phyloP scores from a whole-genome alignment of 1,140 invertebrate species.

The Lutraria rhynchaena region DNA sequence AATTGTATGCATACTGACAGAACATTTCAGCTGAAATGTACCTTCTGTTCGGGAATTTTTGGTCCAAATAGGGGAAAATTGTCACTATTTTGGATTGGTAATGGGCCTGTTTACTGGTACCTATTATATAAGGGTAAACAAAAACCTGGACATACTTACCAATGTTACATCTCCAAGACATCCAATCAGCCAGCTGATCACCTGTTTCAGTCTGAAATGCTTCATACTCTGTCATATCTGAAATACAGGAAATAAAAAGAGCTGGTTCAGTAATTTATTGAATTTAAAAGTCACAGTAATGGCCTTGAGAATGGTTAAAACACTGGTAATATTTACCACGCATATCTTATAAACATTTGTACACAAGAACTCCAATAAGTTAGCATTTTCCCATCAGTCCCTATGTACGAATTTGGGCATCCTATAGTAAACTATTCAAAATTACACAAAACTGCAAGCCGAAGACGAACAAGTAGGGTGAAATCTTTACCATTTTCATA shows the following conservation, averaged over 20 bases:
- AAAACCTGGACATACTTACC: slow-evolving; percentile 42
- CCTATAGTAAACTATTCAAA: background rate
- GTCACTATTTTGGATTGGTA: no score
- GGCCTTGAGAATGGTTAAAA: no score
- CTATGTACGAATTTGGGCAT: no score
- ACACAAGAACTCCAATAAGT: no score
- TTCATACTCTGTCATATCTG: slow-evolving; percentile 48
- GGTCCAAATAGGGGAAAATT: no score
- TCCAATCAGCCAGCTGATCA: slow-evolving; percentile 63
- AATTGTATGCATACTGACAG: background rate
- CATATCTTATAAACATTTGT: no score
- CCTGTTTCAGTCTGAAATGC: slow-evolving; percentile 59
- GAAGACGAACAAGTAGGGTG: background rate
- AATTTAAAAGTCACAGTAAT: no score
- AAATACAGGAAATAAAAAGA: no score
- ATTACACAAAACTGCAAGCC: background rate
- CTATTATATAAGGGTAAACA: background rate
- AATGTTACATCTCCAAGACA: slow-evolving; percentile 71
- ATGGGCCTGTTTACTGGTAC: no score
- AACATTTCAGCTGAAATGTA: background rate
- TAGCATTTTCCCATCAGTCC: no score
- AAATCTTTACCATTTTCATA: slow-evolving; percentile 67
- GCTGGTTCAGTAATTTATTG: no score
- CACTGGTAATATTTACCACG: no score
- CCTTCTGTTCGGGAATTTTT: background rate